phyloP scores from a whole-genome alignment of 1,140 invertebrate genomes.

The Drosophila oshimai region DNA sequence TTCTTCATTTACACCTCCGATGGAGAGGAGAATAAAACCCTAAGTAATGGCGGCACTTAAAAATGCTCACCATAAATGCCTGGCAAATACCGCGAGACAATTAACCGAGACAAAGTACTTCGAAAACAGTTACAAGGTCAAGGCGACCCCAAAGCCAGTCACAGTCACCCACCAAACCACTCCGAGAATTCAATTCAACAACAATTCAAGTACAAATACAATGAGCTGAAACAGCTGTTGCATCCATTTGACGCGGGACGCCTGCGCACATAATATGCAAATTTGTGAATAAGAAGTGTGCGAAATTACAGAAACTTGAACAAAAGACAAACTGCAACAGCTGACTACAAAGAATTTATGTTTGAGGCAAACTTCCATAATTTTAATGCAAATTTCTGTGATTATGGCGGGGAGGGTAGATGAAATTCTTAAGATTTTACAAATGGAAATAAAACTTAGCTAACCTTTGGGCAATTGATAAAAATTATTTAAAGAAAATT shows the following conservation, averaged over 20 bases:
- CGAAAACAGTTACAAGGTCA: conserved; percentile 75
- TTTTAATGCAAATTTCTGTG: conserved; percentile 8
- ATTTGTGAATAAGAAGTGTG: conserved; percentile 28
- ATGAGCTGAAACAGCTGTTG: conserved; percentile 55
- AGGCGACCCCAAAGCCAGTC: conserved; percentile 36
- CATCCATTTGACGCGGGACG: conserved; percentile 13
- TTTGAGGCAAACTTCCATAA: conserved; percentile 10
- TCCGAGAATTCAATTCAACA: conserved; percentile 23
- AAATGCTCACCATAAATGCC: conserved; percentile 17
- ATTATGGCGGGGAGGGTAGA: not conserved
- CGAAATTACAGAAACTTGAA: conserved; percentile 25
- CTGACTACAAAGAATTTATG: conserved; percentile 19
- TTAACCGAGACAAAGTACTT: conserved; percentile 51
- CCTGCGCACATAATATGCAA: conserved; percentile 43
- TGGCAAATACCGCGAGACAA: conserved; percentile 34
- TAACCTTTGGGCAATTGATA: too few species aligned
- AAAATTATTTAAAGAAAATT: too few species aligned
- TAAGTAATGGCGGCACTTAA: conserved; percentile 37
- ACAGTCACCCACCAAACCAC: conserved; percentile 35
- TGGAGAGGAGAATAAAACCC: not conserved
- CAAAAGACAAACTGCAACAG: conserved; percentile 23
- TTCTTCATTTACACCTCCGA: conserved; percentile 33
- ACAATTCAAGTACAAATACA: conserved; percentile 21
- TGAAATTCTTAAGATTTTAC: not conserved
- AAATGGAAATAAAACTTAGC: not conserved